Evolutionary conservation across 2,797 vertebrate species (phyloP).

Genomic region (Squalus acanthias): DNA sequence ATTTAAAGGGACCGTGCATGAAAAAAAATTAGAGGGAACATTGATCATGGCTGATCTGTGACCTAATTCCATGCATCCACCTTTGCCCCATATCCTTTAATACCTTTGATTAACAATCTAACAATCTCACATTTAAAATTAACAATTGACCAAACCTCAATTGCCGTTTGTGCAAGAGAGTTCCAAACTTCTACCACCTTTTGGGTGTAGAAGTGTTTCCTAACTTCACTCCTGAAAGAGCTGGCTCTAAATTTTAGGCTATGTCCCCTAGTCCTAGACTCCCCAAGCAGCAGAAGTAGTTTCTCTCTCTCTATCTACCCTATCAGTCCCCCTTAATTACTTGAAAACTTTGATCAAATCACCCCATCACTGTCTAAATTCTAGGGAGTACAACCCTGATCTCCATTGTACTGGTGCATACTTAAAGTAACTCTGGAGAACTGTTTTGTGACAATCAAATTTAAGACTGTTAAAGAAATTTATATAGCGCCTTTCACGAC

Average conservation of each 20-base stretch:
- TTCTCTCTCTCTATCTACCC: background rate
- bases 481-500: background rate
- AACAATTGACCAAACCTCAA: background rate
- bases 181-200: background rate
- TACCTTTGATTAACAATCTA: background rate
- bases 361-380: background rate
- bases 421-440: background rate
- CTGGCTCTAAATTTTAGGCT: background rate
- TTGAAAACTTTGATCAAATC: background rate
- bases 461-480: background rate
- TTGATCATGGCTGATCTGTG: background rate
- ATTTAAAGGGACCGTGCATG: too few relatives aligned
- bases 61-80: too few relatives aligned
- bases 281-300: background rate
- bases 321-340: background rate
- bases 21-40: too few relatives aligned
- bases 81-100: background rate
- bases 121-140: background rate
- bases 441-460: background rate
- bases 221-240: background rate
- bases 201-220: background rate
- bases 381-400: background rate
- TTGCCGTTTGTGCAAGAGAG: background rate
- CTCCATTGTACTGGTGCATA: background rate
- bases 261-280: background rate